Percentiles rank a stretch among this genome's conserved stretches.
Conservation (phyloP, 2,888 invertebrate genomes). For the Zygaena filipendulae region DNA sequence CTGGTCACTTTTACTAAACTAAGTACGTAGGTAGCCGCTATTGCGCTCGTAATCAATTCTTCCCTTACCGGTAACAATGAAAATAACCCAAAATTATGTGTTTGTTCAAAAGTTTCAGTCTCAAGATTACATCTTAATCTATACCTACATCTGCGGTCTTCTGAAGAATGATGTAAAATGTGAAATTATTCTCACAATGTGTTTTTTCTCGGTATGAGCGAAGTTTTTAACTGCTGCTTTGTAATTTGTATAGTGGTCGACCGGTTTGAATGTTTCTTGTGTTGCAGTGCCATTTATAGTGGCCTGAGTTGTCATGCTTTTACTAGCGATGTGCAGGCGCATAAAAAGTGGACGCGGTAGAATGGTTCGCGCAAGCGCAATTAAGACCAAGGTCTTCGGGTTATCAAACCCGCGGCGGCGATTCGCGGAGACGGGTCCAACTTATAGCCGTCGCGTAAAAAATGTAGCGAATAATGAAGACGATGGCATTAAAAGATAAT, state of each 20-base stretch:
- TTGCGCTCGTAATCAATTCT: no score
- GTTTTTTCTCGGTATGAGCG: slow-evolving; percentile 53
- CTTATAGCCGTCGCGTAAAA: slow-evolving; percentile 56
- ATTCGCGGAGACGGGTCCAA: slow-evolving; percentile 48
- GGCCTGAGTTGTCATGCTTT: slow-evolving; percentile 53
- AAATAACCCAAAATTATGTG: no score
- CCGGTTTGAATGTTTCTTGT: slow-evolving; percentile 33
- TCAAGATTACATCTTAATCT: no score
- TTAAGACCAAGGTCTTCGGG: slow-evolving; percentile 69
- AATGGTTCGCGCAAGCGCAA: slow-evolving; percentile 65
- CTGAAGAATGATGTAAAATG: no score
- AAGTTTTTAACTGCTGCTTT: slow-evolving; percentile 27
- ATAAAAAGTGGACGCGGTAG: slow-evolving; percentile 64
- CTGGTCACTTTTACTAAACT: no score
- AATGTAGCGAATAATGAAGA: slow-evolving; percentile 61
- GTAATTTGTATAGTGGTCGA: slow-evolving; percentile 13
- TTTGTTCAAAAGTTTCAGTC: no score
- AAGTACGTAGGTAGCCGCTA: no score
- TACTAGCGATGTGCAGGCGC: slow-evolving; percentile 65
- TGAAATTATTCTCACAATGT: slow-evolving; percentile 5
- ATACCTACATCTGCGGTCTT: no score
- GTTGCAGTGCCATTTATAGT: slow-evolving; percentile 42
- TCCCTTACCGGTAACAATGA: no score
- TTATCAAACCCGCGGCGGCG: slow-evolving; percentile 65
- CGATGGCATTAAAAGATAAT: slow-evolving; percentile 66